Conservation (phyloP, 2,797 vertebrate species). For the Amniataba percoides region DNA sequence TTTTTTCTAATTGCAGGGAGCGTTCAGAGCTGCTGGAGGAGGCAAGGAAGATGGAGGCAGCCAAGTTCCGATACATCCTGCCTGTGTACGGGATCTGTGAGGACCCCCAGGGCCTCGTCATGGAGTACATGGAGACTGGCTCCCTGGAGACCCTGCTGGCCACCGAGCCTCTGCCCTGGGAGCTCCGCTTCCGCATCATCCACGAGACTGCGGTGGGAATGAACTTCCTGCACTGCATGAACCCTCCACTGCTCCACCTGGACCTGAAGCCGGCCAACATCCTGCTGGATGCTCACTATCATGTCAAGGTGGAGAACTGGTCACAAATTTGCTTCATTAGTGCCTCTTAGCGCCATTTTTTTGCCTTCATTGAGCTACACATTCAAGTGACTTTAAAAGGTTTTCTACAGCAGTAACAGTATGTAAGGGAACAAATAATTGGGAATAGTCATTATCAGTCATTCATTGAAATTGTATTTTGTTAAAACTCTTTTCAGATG, state of each 20-base stretch:
- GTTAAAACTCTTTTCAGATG: background rate
- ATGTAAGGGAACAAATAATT: background rate
- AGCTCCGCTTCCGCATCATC: constrained; percentile 95
- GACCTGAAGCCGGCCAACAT: constrained; percentile 99
- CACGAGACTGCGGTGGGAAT: constrained; percentile 98
- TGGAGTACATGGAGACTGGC: constrained; percentile 99
- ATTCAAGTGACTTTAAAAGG: background rate
- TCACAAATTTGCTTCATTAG: background rate
- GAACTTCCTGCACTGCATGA: constrained; percentile 99
- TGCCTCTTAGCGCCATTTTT: background rate
- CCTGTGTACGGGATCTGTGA: constrained; percentile 97
- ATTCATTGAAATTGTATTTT: background rate
- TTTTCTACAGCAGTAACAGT: background rate
- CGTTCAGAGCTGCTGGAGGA: constrained; percentile 94
- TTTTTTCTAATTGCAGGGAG: constrained; percentile 84
- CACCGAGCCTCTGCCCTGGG: constrained; percentile 94
- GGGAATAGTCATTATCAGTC: background rate
- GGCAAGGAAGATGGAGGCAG: constrained; percentile 98
- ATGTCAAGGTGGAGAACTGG: constrained; percentile 89
- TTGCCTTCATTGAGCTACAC: background rate
- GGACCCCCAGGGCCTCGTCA: constrained; percentile 94
- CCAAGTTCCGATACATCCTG: constrained; percentile 97
- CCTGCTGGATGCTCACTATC: constrained; percentile 96
- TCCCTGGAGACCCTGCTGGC: constrained; percentile 95
- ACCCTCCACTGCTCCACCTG: constrained; percentile 94